These are phyloP conservation scores for Casuarius casuarius DNA, from an alignment of 2,113 vertebrate species.

Conservation along the genomic window DNA sequence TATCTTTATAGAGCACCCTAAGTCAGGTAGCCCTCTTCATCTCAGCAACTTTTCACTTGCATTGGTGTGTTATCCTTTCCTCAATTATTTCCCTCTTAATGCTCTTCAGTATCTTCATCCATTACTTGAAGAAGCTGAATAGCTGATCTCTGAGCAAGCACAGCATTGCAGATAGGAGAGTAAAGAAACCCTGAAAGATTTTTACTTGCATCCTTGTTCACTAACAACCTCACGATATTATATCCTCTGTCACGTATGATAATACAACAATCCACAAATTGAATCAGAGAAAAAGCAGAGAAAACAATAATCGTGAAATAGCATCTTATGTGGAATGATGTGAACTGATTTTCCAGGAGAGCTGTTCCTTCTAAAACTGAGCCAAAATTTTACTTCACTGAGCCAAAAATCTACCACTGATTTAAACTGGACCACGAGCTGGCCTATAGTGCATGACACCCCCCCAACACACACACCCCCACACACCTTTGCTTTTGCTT, in stretches of 20 bases:
- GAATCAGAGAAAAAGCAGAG: background rate
- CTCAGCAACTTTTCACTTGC: background rate
- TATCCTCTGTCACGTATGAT: background rate
- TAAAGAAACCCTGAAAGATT: background rate
- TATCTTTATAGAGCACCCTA: background rate
- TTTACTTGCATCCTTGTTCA: background rate
- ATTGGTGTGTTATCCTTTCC: background rate
- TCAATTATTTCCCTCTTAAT: background rate
- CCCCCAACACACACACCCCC: background rate
- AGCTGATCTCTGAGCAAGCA: background rate
- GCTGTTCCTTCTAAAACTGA: background rate
- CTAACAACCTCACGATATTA: background rate
- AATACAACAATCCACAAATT: background rate
- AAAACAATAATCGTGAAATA: background rate
- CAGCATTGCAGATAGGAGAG: background rate
- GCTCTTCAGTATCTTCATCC: background rate
- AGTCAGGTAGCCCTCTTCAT: background rate
- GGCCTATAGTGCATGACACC: background rate
- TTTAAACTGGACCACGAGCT: background rate
- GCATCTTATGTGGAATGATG: background rate
- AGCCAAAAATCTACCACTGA: background rate
- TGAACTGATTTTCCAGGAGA: background rate
- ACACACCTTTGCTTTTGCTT: background rate
- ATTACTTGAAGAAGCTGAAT: background rate
- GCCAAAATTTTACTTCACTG: background rate